Base-by-base conservation (phyloP, 1,140 invertebrate genomes). In the Idris sp. region DNA sequence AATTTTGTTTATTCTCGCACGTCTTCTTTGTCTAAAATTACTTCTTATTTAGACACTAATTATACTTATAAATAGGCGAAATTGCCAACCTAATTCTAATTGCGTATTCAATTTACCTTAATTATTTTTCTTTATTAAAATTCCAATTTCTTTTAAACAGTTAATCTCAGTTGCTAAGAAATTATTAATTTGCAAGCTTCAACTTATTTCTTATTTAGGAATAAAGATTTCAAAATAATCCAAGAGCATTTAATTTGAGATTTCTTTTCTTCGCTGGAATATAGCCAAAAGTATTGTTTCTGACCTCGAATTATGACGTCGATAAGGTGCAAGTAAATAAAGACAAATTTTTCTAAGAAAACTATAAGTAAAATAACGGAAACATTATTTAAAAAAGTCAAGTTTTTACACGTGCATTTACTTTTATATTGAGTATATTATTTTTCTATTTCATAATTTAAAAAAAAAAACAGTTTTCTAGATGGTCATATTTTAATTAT, bases 211-310 rank as follows among this genome's bases (percentile, higher is more conserved):
- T 44, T 35, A 44, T 53, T 59, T 59, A 19, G 53, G 46, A 59
- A 53, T 11, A 38, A 10, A 4, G 14, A 61, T 65, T 61, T 62
- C 49, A 40, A 72, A 61, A 68, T 46, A 62, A 49, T 33, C 43
- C 67, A 71, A 62, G 68, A 44, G 33, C 67, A 67, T 71, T 72
- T 68, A 69, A 59, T 75, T 62, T 61, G 28, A 44, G 48, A 76
- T 22, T 33, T 53, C 44, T 79, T 77, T 76, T 49, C 8, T 43
- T 77, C 72, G 58, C 67, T 78, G 80, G 77, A 72, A 51, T 14
- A 28, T 62, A 68, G 77, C 79, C 79, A 82, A 58, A 78, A 76
- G 74, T 65, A 51, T 62, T 49, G 58, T 74, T 76, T 78, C 54
- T 19, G 74, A 64, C 79, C 79, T 81, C 76, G 76, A 75, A 71